These are phyloP conservation scores for Isotomurus palustris DNA, from an alignment of 2,888 invertebrate species.

Conservation along the genomic window DNA sequence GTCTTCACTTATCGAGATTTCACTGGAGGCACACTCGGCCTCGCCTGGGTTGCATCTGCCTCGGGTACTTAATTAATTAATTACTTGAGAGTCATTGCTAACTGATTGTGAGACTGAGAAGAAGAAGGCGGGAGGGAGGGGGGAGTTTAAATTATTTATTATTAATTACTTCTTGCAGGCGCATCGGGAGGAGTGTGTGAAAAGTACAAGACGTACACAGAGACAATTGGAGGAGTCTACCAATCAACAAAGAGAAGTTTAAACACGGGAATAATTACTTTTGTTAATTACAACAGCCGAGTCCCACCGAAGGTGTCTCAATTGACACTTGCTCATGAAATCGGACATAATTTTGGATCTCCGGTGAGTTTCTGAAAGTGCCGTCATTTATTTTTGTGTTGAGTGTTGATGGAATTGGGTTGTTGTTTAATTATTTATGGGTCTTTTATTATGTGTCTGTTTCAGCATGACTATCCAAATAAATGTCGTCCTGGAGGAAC, in stretches of 20 bases:
- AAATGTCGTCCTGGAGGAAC: conserved; percentile 86
- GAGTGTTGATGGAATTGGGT: not conserved
- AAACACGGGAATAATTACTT: conserved; percentile 98
- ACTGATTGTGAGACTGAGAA: not conserved
- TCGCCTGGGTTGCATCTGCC: conserved; percentile 99
- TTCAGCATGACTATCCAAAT: conserved; percentile 86
- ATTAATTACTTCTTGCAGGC: conserved; percentile 55
- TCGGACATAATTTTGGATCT: conserved; percentile 98
- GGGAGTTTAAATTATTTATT: not conserved
- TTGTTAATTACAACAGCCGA: conserved; percentile 95
- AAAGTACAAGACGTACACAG: conserved; percentile 93
- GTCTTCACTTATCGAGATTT: conserved; percentile 98
- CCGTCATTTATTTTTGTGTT: not conserved
- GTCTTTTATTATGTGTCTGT: not conserved
- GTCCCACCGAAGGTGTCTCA: conserved; percentile 98
- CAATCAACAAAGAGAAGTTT: conserved; percentile 89
- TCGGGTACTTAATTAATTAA: conserved; percentile 54
- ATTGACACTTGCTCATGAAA: conserved; percentile 94
- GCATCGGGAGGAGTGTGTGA: conserved; percentile 99
- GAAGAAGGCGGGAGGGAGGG: not conserved
- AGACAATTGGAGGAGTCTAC: conserved; percentile 89
- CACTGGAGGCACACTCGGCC: conserved; percentile 92
- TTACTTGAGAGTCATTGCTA: not conserved
- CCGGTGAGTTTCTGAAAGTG: conserved; percentile 63
- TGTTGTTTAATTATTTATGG: not conserved